phyloP scores from a whole-genome alignment of 2,113 vertebrate species.

The Odontophorus gujanensis region DNA sequence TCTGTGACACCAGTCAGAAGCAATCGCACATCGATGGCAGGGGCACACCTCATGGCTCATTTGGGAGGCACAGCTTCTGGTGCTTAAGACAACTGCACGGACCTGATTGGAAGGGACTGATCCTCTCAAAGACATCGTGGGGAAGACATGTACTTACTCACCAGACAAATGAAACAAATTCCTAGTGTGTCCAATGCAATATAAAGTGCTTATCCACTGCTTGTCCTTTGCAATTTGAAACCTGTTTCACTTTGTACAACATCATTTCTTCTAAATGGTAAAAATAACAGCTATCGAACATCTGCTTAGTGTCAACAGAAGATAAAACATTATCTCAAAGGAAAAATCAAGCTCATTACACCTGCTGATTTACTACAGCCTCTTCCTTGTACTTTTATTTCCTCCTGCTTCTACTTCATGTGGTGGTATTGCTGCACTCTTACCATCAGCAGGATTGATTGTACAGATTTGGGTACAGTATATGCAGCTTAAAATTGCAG shows the following conservation, averaged over 20 bases:
- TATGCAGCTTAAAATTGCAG: not conserved
- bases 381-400: not conserved
- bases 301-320: not conserved
- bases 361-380: not conserved
- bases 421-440: not conserved
- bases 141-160: not conserved
- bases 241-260: not conserved
- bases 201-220: not conserved
- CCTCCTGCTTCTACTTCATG: not conserved
- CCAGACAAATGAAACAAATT: not conserved
- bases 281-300: not conserved
- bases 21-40: not conserved
- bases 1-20: not conserved
- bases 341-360: not conserved
- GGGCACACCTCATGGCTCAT: not conserved
- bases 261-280: not conserved
- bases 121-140: not conserved
- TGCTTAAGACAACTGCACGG: not conserved
- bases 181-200: not conserved
- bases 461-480: not conserved
- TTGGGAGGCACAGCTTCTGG: accelerated
- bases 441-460: not conserved
- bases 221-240: not conserved
- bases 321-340: not conserved
- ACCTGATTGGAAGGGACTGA: not conserved